Percentiles rank a stretch among this genome's conserved stretches.
Evolutionary conservation across 2,113 vertebrate species (phyloP).

Genomic region (Galbula dea): DNA sequence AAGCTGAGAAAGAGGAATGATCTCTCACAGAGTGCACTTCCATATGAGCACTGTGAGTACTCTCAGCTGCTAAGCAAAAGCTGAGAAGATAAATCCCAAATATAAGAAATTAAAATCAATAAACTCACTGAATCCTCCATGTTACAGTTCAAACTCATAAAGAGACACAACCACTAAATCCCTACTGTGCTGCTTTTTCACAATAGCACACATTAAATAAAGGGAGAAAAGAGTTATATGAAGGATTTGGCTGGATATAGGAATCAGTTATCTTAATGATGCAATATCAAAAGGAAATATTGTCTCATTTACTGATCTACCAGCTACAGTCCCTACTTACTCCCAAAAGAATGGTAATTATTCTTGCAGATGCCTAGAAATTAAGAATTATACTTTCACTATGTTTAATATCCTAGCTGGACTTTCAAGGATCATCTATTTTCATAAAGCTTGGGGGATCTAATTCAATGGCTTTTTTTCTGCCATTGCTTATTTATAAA

Average conservation of each 20-base stretch:
- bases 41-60: background rate
- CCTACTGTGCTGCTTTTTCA: slow-evolving; percentile 17
- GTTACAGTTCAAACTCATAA: slow-evolving; percentile 46
- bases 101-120: slow-evolving; percentile 65
- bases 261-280: slow-evolving; percentile 61
- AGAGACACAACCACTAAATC: slow-evolving; percentile 31
- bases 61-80: slow-evolving; percentile 27
- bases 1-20: background rate
- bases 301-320: slow-evolving; percentile 61
- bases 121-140: background rate
- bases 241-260: slow-evolving; percentile 21
- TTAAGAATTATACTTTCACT: slow-evolving; percentile 57
- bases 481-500: slow-evolving; percentile 24
- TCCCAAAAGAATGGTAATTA: slow-evolving; percentile 45
- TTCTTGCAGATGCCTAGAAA: slow-evolving; percentile 55
- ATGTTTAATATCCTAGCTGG: slow-evolving; percentile 46
- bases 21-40: background rate
- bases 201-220: slow-evolving; percentile 40
- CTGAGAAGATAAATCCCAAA: slow-evolving; percentile 35
- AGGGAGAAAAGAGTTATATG: slow-evolving; percentile 38
- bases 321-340: slow-evolving; percentile 27
- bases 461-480: slow-evolving; percentile 41
- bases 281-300: slow-evolving; percentile 62
- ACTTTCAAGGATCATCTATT: slow-evolving; percentile 32
- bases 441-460: slow-evolving; percentile 37